Base-by-base conservation (phyloP, 2,888 invertebrate species). In the Scrobipalpa atriplicella region DNA sequence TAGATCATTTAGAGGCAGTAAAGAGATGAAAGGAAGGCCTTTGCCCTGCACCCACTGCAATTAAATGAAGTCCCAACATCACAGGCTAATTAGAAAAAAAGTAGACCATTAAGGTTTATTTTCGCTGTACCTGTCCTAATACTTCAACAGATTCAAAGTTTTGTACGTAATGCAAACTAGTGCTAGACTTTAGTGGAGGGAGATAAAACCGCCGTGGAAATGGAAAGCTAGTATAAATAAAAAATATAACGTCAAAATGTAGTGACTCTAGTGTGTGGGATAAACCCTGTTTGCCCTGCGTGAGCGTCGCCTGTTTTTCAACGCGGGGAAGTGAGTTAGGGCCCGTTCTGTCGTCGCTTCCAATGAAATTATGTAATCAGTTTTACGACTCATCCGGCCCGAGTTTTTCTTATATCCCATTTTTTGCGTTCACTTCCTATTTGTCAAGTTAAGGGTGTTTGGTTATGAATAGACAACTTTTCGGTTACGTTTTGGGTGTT, bases 321-420 rank as follows among this genome's bases (percentile, higher is more conserved):
- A 82, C 82, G 81, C 78, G 77, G 79, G 80, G 82, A 83, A 86
- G 82, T 85, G 82, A 86, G 85, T 86, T 84, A 84, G 84, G 82
- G 80, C 78, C 80, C 82, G 79, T 81, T 85, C 84, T 82, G 84
- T 85, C 87, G 87, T 82, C 86, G 84, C 87, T 84, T 81, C 85
- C 86, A 87, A 89, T 88, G 83, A 85, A 87, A 89, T 89, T 87
- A 89, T 85, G 86, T 87, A 88, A 88, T 89, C 87, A 86, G 84
- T 87, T 88, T 88, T 87, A 88, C 86, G 86, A 86, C 78, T 84
- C 83, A 84, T 85, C 85, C 85, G 85, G 78, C 78, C 78, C 77
- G 77, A 76, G 79, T 81, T 86, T 83, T 84, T 84, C 78, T 77
- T 79, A 72, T 79, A 76, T 79, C 78, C 75, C 77, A 78, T 73